phyloP scores from a whole-genome alignment of 2,888 invertebrate genomes.

The Mesochorus sp. region DNA sequence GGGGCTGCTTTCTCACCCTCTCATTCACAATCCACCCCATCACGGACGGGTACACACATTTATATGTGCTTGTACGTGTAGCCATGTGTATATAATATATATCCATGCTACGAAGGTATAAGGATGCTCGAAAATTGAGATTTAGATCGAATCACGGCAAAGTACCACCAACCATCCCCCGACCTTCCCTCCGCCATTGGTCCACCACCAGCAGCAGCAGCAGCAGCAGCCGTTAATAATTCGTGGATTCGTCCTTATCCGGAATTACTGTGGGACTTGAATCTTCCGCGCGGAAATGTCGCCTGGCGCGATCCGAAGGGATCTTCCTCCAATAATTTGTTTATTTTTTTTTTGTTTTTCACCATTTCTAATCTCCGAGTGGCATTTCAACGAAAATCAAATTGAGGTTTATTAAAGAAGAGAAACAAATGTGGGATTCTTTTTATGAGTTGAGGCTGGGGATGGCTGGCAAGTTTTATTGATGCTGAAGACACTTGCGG shows the following conservation, averaged over 20 bases:
- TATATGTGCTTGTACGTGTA: slow-evolving; percentile 36
- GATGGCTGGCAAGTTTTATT: neutral
- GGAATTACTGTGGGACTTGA: slow-evolving; percentile 30
- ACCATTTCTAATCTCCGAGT: neutral
- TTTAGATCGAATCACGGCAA: slow-evolving; percentile 78
- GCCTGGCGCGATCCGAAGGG: slow-evolving; percentile 15
- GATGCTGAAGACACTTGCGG: neutral
- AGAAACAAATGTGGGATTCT: no score
- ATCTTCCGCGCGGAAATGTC: neutral
- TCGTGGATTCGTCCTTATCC: slow-evolving; percentile 48
- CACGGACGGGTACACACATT: slow-evolving; percentile 11
- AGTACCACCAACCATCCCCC: slow-evolving; percentile 64
- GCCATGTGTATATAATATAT: slow-evolving; percentile 51
- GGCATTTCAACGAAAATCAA: neutral
- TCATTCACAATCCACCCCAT: slow-evolving; percentile 41
- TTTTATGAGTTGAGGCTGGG: no score
- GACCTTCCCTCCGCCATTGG: slow-evolving; percentile 25
- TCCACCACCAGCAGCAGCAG: slow-evolving; percentile 58
- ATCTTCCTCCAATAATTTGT: neutral
- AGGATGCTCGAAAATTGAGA: slow-evolving; percentile 78
- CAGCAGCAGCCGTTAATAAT: slow-evolving; percentile 71
- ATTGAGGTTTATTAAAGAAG: no score
- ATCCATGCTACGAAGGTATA: slow-evolving; percentile 49
- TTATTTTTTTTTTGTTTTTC: neutral
- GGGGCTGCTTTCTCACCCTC: slow-evolving; percentile 61